Conservation (phyloP, 2,113 vertebrate species). For the Pygathrix nemaeus region DNA sequence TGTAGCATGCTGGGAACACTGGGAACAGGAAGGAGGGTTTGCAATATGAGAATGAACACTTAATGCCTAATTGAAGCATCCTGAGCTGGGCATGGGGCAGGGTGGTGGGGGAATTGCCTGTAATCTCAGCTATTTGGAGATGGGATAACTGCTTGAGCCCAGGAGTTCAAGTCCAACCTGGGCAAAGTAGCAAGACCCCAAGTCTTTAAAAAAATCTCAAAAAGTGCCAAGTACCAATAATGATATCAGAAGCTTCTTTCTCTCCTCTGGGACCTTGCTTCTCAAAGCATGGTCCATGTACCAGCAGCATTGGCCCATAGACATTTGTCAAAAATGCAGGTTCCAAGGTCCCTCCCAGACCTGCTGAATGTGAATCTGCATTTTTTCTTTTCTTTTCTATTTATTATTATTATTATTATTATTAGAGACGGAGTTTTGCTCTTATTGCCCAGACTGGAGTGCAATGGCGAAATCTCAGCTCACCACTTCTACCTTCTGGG, state of each 20-base stretch:
- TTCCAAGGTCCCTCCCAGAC: neutral
- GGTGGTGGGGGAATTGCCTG: neutral
- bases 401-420: too few species aligned
- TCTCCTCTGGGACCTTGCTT: neutral
- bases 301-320: neutral
- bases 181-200: neutral
- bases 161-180: neutral
- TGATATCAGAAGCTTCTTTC: neutral
- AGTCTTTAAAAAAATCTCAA: neutral
- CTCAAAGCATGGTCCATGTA: neutral
- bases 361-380: neutral
- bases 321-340: neutral
- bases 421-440: too few species aligned
- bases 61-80: neutral
- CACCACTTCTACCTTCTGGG: accelerated
- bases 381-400: too few species aligned
- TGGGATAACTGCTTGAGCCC: neutral
- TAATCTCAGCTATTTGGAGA: neutral
- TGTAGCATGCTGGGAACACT: neutral
- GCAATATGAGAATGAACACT: neutral
- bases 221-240: neutral
- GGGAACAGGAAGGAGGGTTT: neutral
- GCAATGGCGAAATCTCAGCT: too few species aligned
- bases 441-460: too few species aligned
- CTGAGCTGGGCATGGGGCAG: neutral